These are phyloP conservation scores for Eupithecia pulchellata DNA, from an alignment of 2,888 invertebrate genomes.

Conservation along the genomic window DNA sequence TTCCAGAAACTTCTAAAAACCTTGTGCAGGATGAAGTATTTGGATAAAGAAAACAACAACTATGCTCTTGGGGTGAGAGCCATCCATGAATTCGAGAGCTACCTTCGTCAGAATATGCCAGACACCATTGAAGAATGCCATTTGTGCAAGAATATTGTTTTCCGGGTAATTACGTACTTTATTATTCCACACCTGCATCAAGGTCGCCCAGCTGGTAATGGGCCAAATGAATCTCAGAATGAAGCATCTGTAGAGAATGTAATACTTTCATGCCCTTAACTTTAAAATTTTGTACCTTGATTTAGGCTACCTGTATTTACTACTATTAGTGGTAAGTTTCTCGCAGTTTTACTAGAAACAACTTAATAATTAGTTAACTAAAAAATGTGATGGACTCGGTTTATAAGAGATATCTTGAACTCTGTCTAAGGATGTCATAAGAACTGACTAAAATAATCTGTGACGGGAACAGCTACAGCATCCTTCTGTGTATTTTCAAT, in stretches of 20 bases:
- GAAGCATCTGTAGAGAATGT: neutral
- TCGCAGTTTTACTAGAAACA: neutral
- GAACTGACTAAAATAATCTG: too few species aligned
- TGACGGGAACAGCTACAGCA: too few species aligned
- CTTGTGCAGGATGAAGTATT: slow-evolving; percentile 75
- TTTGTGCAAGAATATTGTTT: slow-evolving; percentile 77
- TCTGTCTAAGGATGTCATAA: too few species aligned
- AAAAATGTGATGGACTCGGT: too few species aligned
- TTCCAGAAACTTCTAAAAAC: slow-evolving; percentile 74
- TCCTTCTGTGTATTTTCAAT: too few species aligned
- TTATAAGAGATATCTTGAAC: too few species aligned
- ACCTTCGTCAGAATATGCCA: slow-evolving; percentile 73
- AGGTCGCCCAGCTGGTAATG: neutral
- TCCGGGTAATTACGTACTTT: slow-evolving; percentile 57
- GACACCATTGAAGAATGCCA: slow-evolving; percentile 73
- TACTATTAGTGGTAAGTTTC: neutral
- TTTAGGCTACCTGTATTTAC: too few species aligned
- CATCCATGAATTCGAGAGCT: slow-evolving; percentile 79
- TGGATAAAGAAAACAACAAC: slow-evolving; percentile 68
- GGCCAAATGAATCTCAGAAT: neutral
- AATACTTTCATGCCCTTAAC: neutral
- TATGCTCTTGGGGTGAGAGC: slow-evolving; percentile 74
- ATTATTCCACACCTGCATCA: neutral
- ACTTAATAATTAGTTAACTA: neutral
- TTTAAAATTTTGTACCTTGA: too few species aligned